Evolutionary conservation across 2,888 invertebrate species (phyloP).

Genomic region (Drosophila demipolita): DNA sequence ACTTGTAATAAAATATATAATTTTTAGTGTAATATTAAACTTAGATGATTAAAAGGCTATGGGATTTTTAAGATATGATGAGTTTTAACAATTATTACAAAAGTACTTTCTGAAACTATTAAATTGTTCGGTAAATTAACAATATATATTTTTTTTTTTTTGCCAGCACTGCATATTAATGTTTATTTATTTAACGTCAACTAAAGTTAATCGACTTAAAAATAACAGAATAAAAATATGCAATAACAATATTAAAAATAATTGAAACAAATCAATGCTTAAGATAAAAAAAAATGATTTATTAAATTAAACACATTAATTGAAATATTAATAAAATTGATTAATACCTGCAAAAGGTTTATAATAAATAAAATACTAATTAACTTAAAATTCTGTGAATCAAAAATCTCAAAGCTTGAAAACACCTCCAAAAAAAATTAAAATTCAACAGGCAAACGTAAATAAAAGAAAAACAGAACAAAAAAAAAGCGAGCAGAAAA

Average conservation of each 20-base stretch:
- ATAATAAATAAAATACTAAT: background rate
- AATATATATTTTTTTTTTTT: background rate
- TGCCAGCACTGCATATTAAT: background rate
- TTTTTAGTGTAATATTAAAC: too few relatives aligned
- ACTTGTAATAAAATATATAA: too few relatives aligned
- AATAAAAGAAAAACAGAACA: slow-evolving; percentile 1
- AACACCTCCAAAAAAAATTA: slow-evolving; percentile 2
- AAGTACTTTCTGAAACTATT: background rate
- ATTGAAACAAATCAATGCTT: background rate
- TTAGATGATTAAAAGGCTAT: background rate
- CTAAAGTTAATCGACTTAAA: background rate
- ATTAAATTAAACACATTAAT: background rate
- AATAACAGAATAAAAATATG: background rate
- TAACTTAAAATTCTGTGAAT: background rate
- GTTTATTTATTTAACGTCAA: background rate
- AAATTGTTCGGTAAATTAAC: background rate
- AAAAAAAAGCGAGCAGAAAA: slow-evolving; percentile 9
- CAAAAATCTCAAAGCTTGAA: slow-evolving; percentile 20
- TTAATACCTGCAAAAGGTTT: background rate
- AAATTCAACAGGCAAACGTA: slow-evolving; percentile 5
- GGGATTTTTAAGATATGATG: background rate
- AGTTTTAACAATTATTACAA: background rate
- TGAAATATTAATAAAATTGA: background rate
- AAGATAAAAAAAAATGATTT: background rate
- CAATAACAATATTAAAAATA: background rate